Evolutionary conservation across 2,113 vertebrate genomes (phyloP), one percentile per base, ranked within the genome.

Genomic region (Scolopax mira): DNA sequence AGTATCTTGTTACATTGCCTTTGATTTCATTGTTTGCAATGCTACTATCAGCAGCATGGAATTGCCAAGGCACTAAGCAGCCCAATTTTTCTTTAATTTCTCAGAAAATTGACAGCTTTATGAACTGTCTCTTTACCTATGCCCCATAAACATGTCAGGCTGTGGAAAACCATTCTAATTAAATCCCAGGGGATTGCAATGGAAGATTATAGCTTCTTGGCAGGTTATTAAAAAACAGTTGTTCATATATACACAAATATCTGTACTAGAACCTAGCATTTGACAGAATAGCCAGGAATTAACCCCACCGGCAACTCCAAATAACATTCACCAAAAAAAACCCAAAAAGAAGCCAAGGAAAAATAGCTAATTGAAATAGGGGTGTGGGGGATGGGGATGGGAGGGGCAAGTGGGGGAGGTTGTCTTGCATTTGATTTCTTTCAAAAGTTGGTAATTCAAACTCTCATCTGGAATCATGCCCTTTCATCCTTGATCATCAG

Each of bases 191-290:
- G 98, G 95, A 98, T 94, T 86, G 91, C 97, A 98, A 92, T 97
- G 91, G 97, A 98, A 98, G 97, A 98, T 98, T 98, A 98, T 97
- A 98, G 97, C 97, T 98, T 98, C 97, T 98, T 98, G 98, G 98
- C 97, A 98, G 97, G 97, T 98, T 98, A 98, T 98, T 98, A 98
- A 98, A 98, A 98, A 98, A 98, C 97, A 98, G 98, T 98, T 98
- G 98, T 98, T 98, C 98, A 89, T 97, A 98, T 98, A 98, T 97
- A 98, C 94, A 98, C 97, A 98, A 98, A 97, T 98, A 97, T 98
- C 95, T 98, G 95, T 98, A 97, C 94, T 90, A 93, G 93, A 97
- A 95, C 85, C 91, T 90, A 96, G 97, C 96, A 95, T 96, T 93
- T 98, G 97, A 98, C 97, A 98, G 96, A 97, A 97, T 82, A 96